Base-by-base conservation (phyloP, 2,888 invertebrate genomes). In the Agrochola macilenta region DNA sequence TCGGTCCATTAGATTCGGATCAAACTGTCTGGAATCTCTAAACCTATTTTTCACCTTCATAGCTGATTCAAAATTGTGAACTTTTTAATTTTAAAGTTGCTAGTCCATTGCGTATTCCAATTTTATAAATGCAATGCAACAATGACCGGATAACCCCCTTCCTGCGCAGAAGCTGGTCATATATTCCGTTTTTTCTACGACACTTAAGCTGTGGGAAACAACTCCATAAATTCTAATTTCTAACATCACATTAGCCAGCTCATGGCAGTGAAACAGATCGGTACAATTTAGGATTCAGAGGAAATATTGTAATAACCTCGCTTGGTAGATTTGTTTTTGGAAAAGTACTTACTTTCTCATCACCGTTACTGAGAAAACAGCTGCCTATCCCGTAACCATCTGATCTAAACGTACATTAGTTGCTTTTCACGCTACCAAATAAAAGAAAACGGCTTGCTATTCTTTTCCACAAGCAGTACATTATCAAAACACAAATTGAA, bases 41-140 rank as follows among this genome's bases (percentile, higher is more conserved):
- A 35, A 35, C 35, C 35, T 35, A 4, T 12, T 12, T 12, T n/a
- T 58, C 52, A 72, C 26, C 17, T 58, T 30, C 39, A 54, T 23
- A 46, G 17, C 68, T 30, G 12, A 43, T 82, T 58, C 8, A 26
- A 76, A 54, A 64, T 57, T 74, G 39, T 77, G 0, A 64, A 63
- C 30, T 20, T 14, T 63, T 30, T 49, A 35, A 58, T 76, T 75
- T 64, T 26, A 26, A 43, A 43, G 9, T 76, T 52, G 49, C n/a
- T 26, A 35, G 43, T 46, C 35, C 20, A 74, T 63, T 57, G 74
- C 74, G n/a, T 65, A 82, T 76, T 82, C 17, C n/a, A 52, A 64
- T 81, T 64, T 60, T 58, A 76, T 52, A 81, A 81, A 78, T 46
- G 58, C 77, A 78, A 65, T 52, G 26, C 77, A 79, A 76, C 82